Percentiles rank a stretch among this genome's conserved stretches.
Conservation (phyloP, 2,113 vertebrate genomes). For the Lasiurus borealis region DNA sequence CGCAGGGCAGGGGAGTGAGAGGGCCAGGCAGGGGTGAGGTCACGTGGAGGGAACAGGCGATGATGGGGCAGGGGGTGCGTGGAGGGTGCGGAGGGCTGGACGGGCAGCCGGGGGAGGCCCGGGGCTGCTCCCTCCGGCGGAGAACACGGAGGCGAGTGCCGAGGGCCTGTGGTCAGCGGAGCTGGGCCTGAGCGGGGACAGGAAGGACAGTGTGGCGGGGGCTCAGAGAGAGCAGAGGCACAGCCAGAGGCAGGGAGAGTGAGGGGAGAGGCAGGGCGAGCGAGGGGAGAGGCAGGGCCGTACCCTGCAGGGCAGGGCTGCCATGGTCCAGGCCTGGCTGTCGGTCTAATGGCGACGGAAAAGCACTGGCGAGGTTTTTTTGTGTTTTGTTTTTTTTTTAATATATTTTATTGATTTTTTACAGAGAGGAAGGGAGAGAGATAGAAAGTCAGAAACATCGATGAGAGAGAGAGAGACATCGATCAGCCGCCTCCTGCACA, state of each 20-base stretch:
- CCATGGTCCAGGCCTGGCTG: neutral
- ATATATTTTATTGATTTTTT: too few species aligned
- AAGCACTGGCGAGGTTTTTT: neutral
- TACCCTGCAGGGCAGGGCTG: neutral
- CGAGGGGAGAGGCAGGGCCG: neutral
- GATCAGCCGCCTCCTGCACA: too few species aligned
- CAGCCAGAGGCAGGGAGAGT: too few species aligned
- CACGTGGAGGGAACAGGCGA: too few species aligned
- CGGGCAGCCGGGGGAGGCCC: neutral
- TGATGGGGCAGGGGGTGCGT: neutral
- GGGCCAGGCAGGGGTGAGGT: too few species aligned
- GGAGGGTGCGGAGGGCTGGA: neutral
- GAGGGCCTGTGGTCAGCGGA: slow-evolving; percentile 17
- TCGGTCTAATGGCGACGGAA: slow-evolving; percentile 24
- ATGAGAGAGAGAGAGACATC: too few species aligned
- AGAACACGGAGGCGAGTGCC: neutral
- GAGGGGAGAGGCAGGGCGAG: too few species aligned
- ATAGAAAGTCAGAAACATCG: too few species aligned
- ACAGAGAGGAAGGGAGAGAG: too few species aligned
- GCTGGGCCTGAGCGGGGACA: neutral
- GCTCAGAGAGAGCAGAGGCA: neutral
- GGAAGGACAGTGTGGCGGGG: neutral
- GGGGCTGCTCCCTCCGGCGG: neutral
- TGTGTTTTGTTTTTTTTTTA: too few species aligned
- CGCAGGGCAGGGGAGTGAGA: too few species aligned